Evolutionary conservation across 2,888 invertebrate genomes (phyloP), one percentile per base, ranked within the genome.

Genomic region (Athalia circularis): DNA sequence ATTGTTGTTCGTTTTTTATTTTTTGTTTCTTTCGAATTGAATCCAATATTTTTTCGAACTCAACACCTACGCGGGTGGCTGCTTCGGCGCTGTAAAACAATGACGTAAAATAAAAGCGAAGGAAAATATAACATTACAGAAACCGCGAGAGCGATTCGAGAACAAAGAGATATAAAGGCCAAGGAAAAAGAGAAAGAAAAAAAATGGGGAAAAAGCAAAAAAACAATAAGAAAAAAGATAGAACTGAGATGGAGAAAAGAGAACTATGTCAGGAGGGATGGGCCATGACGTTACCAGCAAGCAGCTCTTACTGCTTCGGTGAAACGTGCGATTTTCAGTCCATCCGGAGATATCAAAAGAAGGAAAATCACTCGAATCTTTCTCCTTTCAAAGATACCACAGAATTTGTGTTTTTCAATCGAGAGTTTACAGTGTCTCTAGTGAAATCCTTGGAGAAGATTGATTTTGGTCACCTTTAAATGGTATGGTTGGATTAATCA

Each of bases 21-120:
- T 64, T 29, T 50, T 48, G 13, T 50, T 13, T 67, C n/a, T 68
- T 54, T 52, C 29, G 29, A 29, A 29, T 68, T 52, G 5, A 11
- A 68, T 68, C 54, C 43, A 52, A 52, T 68, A 68, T 68, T 68
- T 68, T 52, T 68, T 52, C 68, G 29, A 52, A 68, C 52, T 68
- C 52, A 68, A 68, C 68, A 68, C 29, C 68, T 52, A 50, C 68
- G 9, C 11, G 15, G 43, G 3, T 54, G 68, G 68, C 29, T 68
- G 29, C n/a, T 43, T 68, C 52, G 64, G 29, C 68, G 68, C n/a
- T 68, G 52, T 48, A 29, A 52, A 15, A 6, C 15, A 43, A 52
- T 15, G 68, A 48, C 43, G 50, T 43, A 68, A 68, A 29, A 52
- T 50, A 54, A n/a, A 54, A 54, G 54, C 5, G 3, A n/a, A 54